A percentile compares a stretch with the other conserved stretches of the same genome.
Conservation (phyloP, 2,797 vertebrate species). For the Ptychadena robeensis region DNA sequence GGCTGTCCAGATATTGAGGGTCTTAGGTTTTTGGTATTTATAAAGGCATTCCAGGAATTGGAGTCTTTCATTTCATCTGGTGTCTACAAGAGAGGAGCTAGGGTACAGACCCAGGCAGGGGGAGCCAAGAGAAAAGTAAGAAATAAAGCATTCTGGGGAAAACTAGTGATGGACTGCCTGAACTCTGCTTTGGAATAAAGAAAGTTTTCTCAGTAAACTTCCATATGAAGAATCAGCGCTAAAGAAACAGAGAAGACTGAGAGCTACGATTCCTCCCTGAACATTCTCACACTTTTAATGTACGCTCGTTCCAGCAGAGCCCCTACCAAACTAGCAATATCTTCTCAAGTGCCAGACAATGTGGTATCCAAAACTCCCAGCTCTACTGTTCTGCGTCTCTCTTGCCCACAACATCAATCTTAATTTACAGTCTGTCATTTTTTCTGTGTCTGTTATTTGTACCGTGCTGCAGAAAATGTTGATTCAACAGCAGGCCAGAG, state of each 20-base stretch:
- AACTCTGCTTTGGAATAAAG: neutral
- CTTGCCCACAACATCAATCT: constrained; percentile 56
- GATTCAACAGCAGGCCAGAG: constrained; percentile 61
- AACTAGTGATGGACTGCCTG: neutral
- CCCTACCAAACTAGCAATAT: constrained; percentile 44
- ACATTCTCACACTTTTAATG: constrained; percentile 19
- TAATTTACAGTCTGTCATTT: constrained; percentile 62
- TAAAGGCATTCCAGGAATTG: too few species aligned
- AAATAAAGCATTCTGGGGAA: neutral
- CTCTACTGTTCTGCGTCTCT: constrained; percentile 52
- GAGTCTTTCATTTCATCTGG: too few species aligned
- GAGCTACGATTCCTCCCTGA: constrained; percentile 18
- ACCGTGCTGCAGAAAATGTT: constrained; percentile 58
- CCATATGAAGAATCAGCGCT: neutral
- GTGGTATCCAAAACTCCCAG: constrained; percentile 51
- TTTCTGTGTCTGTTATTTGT: constrained; percentile 59
- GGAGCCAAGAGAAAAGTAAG: neutral
- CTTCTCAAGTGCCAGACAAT: constrained; percentile 42
- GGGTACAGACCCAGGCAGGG: neutral
- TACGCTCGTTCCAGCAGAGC: constrained; percentile 6
- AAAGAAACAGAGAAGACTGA: constrained; percentile 16
- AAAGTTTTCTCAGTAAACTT: constrained; percentile 7
- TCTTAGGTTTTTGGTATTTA: too few species aligned
- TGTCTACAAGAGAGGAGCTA: neutral
- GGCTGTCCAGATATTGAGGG: too few species aligned